A percentile compares a stretch with the other conserved stretches of the same genome.
These are phyloP conservation scores for Cephus spinipes DNA, from an alignment of 2,888 invertebrate species.

Conservation along the genomic window DNA sequence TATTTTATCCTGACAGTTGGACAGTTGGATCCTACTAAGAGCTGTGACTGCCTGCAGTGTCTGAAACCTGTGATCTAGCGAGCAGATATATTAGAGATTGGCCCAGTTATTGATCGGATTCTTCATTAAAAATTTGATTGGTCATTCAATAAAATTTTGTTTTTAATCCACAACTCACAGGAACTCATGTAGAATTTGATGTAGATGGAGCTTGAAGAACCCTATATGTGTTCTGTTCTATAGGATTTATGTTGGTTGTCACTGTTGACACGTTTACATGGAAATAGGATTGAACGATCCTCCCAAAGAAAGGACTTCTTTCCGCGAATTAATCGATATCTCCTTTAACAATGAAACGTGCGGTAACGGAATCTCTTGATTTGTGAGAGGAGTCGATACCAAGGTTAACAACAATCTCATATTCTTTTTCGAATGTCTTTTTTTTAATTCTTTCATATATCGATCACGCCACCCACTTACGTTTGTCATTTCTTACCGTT, in stretches of 20 bases:
- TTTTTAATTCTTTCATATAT: constrained; percentile 22
- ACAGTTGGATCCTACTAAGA: background rate
- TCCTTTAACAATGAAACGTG: background rate
- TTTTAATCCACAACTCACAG: background rate
- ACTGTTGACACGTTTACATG: background rate
- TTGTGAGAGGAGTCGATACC: constrained; percentile 24
- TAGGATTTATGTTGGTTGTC: background rate
- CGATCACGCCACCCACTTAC: background rate
- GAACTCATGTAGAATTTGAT: background rate
- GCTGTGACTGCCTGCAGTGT: too few species aligned
- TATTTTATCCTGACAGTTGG: background rate
- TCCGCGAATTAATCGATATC: background rate
- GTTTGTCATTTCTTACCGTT: background rate
- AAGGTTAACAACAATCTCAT: constrained; percentile 50
- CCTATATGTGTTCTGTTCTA: background rate
- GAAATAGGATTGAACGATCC: background rate
- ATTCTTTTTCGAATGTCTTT: constrained; percentile 17
- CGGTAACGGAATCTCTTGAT: background rate
- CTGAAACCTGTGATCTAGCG: too few species aligned
- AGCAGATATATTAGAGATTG: too few species aligned
- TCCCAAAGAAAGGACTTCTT: background rate
- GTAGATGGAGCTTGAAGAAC: background rate
- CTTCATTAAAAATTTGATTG: background rate
- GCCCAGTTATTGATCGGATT: too few species aligned
- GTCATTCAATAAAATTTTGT: background rate